Evolutionary conservation across 2,888 invertebrate genomes (phyloP).

Genomic region (Agrotis ipsilon): DNA sequence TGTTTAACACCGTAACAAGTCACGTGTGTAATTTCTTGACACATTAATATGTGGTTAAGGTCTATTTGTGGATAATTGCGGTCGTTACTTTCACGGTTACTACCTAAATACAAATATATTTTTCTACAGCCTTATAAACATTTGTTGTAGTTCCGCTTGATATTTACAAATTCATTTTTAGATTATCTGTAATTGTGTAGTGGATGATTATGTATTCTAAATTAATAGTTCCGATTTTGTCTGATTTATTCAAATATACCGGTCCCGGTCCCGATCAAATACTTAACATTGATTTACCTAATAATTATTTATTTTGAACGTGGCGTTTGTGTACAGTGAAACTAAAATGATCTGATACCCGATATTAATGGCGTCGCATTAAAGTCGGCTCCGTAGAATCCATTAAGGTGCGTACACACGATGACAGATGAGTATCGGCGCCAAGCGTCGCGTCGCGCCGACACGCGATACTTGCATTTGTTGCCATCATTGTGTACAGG

Average conservation of each 20-base stretch:
- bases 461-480: conserved; percentile 77
- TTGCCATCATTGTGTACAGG: conserved; percentile 65
- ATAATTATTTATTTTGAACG: conserved; percentile 45
- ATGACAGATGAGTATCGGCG: conserved; percentile 74
- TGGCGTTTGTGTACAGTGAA: conserved; percentile 52
- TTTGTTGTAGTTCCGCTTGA: background rate
- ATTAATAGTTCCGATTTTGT: background rate
- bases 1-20: conserved; percentile 21
- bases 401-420: conserved; percentile 81
- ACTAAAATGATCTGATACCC: conserved; percentile 67
- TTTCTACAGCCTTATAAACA: background rate
- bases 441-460: conserved; percentile 36
- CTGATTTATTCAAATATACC: background rate
- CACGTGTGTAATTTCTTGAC: conserved; percentile 34
- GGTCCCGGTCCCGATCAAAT: conserved; percentile 14
- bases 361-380: conserved; percentile 76
- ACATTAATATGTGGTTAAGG: conserved; percentile 16
- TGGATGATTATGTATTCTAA: background rate
- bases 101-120: conserved; percentile 1
- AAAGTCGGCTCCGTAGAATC: conserved; percentile 81
- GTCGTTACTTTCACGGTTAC: background rate
- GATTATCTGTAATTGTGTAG: background rate
- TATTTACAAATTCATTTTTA: conserved; percentile 5
- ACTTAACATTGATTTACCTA: conserved; percentile 25
- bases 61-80: conserved; percentile 18